phyloP scores from a whole-genome alignment of 2,888 invertebrate genomes.

The Hofmannophila pseudospretella region DNA sequence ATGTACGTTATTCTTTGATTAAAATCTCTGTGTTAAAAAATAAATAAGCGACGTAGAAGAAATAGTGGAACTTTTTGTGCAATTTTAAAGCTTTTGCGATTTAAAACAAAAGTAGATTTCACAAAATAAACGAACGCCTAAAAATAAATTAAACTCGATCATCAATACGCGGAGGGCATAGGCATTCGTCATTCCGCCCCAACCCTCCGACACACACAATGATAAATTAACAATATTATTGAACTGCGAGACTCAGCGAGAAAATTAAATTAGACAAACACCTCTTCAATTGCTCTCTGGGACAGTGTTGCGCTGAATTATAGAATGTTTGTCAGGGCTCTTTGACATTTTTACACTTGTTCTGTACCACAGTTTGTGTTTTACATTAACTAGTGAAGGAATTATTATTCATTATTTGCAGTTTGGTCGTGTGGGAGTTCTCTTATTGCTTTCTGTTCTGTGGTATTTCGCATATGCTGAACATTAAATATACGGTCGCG shows the following conservation, averaged over 20 bases:
- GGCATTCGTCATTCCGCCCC: constrained; percentile 19
- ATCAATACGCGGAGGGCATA: constrained; percentile 17
- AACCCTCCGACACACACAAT: constrained; percentile 29
- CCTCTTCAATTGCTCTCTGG: constrained; percentile 25
- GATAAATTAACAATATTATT: constrained; percentile 69
- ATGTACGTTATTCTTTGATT: too few relatives aligned
- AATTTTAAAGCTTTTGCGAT: too few relatives aligned
- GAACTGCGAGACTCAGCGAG: constrained; percentile 31
- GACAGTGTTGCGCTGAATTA: constrained; percentile 34
- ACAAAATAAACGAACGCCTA: constrained; percentile 1
- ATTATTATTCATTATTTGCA: constrained; percentile 61
- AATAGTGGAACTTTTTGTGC: too few relatives aligned
- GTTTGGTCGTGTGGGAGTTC: constrained; percentile 33
- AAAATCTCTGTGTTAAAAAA: too few relatives aligned
- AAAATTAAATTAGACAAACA: constrained; percentile 57
- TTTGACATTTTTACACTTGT: constrained; percentile 36
- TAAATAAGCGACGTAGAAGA: too few relatives aligned
- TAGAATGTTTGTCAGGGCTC: constrained; percentile 31
- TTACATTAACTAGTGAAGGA: constrained; percentile 52
- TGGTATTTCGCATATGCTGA: constrained; percentile 48
- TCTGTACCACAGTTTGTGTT: constrained; percentile 20
- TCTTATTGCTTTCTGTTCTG: constrained; percentile 56
- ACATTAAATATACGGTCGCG: constrained; percentile 60
- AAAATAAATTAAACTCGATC: constrained; percentile 11
- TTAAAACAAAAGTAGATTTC: not conserved